Evolutionary conservation across 1,140 invertebrate species (phyloP).

Genomic region (Lasioglossum albipes): DNA sequence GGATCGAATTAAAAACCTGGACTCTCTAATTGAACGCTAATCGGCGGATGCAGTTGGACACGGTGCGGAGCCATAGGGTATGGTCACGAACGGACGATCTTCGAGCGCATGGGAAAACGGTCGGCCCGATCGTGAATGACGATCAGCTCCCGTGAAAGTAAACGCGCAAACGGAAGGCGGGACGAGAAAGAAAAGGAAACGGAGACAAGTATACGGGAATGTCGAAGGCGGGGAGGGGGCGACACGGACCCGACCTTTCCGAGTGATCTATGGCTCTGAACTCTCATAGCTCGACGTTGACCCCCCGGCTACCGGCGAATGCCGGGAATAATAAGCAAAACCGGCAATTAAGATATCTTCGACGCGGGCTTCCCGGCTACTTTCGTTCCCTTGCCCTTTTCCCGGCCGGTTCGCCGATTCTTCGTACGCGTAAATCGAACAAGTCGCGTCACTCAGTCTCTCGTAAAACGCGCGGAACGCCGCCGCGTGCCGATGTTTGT

Average conservation of each 20-base stretch:
- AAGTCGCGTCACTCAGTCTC: constrained; percentile 22
- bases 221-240: not conserved
- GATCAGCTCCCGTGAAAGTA: constrained; percentile 64
- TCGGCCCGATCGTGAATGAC: constrained; percentile 70
- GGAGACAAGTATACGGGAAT: too few species aligned
- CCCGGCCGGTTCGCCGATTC: not conserved
- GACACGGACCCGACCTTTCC: constrained; percentile 44
- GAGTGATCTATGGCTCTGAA: constrained; percentile 66
- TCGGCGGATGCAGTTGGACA: not conserved
- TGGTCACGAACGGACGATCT: constrained; percentile 26
- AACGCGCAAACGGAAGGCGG: not conserved
- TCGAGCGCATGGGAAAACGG: constrained; percentile 44
- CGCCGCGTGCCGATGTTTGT: constrained; percentile 73
- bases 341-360: constrained; percentile 71
- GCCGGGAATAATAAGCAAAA: constrained; percentile 68
- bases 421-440: constrained; percentile 43
- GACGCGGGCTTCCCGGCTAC: constrained; percentile 40
- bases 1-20: not conserved
- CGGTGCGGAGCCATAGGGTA: not conserved
- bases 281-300: constrained; percentile 54
- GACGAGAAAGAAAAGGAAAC: not conserved
- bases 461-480: constrained; percentile 60
- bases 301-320: constrained; percentile 58
- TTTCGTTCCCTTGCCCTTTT: constrained; percentile 9
- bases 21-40: not conserved